Conservation (phyloP, 2,113 vertebrate species). For the Saccopteryx bilineata region DNA sequence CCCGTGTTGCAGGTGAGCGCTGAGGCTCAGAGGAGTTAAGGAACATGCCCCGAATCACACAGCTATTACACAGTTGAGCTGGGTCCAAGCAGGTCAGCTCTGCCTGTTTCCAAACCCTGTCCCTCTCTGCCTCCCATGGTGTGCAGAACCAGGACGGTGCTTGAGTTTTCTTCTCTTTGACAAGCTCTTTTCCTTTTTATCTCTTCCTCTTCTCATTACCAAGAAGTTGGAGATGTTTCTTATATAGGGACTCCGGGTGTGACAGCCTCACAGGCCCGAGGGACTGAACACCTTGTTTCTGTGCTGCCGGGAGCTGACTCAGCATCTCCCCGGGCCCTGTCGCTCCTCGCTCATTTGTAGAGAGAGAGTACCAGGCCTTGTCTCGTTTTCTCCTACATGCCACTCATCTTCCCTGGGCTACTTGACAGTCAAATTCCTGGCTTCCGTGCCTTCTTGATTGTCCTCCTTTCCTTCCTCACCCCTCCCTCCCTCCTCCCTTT, state of each 20-base stretch:
- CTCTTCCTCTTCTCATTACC: constrained; percentile 26
- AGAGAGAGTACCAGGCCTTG: neutral
- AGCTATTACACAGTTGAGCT: fast-evolving
- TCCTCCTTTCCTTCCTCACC: neutral
- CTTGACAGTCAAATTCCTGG: neutral
- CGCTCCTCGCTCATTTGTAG: neutral
- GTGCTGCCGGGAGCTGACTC: constrained; percentile 19
- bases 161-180: neutral
- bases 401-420: neutral
- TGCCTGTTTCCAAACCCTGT: neutral
- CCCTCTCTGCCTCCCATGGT: neutral
- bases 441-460: neutral
- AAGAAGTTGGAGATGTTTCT: neutral
- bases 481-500: neutral
- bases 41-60: neutral
- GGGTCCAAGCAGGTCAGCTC: neutral
- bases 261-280: neutral
- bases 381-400: neutral
- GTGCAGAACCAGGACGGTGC: neutral
- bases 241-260: neutral
- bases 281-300: constrained; percentile 9
- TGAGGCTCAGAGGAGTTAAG: neutral
- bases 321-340: neutral
- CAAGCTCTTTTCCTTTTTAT: neutral
- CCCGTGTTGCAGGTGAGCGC: neutral